phyloP scores from a whole-genome alignment of 2,797 vertebrate genomes.

The Gadopsis marmoratus region DNA sequence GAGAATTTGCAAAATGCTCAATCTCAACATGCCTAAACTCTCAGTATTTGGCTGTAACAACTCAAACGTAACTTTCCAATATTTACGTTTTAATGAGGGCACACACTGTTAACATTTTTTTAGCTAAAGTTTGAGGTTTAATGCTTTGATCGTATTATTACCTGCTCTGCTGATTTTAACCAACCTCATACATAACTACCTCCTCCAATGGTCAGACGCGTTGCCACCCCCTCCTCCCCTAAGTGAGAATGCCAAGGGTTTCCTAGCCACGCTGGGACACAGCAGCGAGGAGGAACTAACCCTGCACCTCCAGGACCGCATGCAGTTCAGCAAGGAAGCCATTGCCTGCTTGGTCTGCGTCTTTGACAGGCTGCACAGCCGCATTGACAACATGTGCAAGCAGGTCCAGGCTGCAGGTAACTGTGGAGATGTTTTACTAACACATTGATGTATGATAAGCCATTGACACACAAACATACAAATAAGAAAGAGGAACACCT shows the following conservation, averaged over 20 bases:
- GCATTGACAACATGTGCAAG: constrained; percentile 88
- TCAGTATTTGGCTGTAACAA: neutral
- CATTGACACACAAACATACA: neutral
- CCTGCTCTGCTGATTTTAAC: neutral
- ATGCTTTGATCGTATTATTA: neutral
- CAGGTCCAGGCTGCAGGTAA: constrained; percentile 86
- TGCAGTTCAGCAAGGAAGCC: constrained; percentile 93
- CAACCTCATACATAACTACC: neutral
- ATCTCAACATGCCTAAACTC: neutral
- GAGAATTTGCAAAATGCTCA: neutral
- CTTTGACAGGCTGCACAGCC: constrained; percentile 89
- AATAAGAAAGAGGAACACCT: neutral
- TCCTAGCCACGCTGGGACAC: constrained; percentile 89
- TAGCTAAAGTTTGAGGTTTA: neutral
- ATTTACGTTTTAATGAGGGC: neutral
- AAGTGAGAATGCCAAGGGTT: constrained; percentile 89
- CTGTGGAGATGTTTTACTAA: neutral
- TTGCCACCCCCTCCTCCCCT: constrained; percentile 75
- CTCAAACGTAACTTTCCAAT: neutral
- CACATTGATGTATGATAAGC: neutral
- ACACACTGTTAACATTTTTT: neutral
- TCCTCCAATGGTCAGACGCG: constrained; percentile 53
- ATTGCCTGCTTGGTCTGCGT: constrained; percentile 89
- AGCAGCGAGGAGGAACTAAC: constrained; percentile 92
- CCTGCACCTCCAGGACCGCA: constrained; percentile 91